Base-by-base conservation (phyloP, 2,888 invertebrate genomes). In the Cotesia congregata region DNA sequence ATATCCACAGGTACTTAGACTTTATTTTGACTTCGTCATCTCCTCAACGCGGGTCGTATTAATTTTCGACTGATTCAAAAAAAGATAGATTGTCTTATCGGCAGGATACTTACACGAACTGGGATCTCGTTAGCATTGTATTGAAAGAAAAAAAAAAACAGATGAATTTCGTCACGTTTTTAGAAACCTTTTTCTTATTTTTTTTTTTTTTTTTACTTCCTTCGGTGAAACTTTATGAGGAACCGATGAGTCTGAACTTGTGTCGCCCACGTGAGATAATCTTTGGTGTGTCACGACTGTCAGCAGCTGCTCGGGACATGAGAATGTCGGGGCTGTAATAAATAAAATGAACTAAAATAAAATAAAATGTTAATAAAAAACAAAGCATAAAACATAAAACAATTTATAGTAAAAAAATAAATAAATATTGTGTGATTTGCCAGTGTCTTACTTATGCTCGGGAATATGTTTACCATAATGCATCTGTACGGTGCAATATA, bases 401-500 rank as follows among this genome's bases (percentile, higher is more conserved):
- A 75, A 64, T 65, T 70, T 38, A 30, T 20, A 62, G 69, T 69
- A 61, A 75, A 59, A 61, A 68, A 60, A 68, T 50, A 64, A 72
- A 74, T 71, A 80, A 81, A 82, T 79, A 82, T 80, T 78, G 81
- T 80, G 81, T 80, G 81, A 80, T 78, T 79, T 80, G 81, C 82
- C 50, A 50, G 50, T 7, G 50, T 50, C 50, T 50, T 50, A 50
- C 50, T 50, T 50, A 50, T 50, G 12, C 12, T 50, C 50, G 3
- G 50, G 50, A 12, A 50, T 50, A 50, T 50, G 12, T 50, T 50
- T 50, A 50, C 7, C 82, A 83, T 85, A 83, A 84, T 85, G 84
- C 83, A 84, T 79, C 79, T 81, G 80, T 50, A 50, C 50, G 2
- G 50, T 50, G 50, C 50, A 50, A 50, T 4, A 50, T 50, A 50